phyloP scores from a whole-genome alignment of 2,113 vertebrate species.

The Lagopus leucura region DNA sequence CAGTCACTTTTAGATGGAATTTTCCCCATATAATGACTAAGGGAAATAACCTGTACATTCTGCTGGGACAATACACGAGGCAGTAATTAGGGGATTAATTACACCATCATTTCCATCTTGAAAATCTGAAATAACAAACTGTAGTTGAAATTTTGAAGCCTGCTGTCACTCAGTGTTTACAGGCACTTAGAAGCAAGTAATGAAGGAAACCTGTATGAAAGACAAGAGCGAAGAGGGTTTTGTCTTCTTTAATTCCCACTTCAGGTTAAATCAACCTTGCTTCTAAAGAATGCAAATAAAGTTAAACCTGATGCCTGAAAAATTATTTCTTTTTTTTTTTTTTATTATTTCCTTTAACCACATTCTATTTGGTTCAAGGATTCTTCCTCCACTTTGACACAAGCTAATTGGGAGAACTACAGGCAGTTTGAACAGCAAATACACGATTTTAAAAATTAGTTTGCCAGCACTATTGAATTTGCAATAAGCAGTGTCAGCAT shows the following conservation, averaged over 20 bases:
- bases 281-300: constrained; percentile 33
- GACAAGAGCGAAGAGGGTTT: not conserved
- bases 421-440: constrained; percentile 72
- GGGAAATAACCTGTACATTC: not conserved
- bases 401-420: constrained; percentile 75
- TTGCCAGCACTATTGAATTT: constrained; percentile 81
- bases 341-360: constrained; percentile 59
- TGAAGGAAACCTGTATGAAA: not conserved
- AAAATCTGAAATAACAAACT: not conserved
- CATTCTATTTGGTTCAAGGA: constrained; percentile 45
- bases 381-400: constrained; percentile 63
- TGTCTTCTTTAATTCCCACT: not conserved
- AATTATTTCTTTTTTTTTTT: constrained; percentile 18
- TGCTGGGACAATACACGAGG: fast-evolving
- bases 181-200: not conserved
- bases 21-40: not conserved
- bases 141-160: constrained; percentile 20
- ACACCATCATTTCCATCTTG: not conserved
- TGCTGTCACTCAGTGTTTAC: not conserved
- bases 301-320: constrained; percentile 61
- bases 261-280: constrained; percentile 30
- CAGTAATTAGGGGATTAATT: not conserved
- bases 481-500: constrained; percentile 79
- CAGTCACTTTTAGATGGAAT: not conserved
- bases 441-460: constrained; percentile 77